phyloP scores from a whole-genome alignment of 2,888 invertebrate genomes.

The Spodoptera exigua region DNA sequence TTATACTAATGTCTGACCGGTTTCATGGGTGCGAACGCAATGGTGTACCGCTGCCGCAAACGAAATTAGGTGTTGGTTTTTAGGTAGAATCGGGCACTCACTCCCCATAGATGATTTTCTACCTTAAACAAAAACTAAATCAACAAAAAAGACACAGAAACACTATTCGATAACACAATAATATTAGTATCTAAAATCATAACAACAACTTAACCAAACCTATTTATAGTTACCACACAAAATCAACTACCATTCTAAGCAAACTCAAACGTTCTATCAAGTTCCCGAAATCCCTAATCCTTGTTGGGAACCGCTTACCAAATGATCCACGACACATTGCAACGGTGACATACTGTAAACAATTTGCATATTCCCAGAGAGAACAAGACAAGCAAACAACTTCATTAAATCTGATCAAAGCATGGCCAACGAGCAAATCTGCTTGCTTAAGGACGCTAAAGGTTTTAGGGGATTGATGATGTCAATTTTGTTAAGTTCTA shows the following conservation, averaged over 20 bases:
- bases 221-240: no score
- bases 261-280: slow-evolving; percentile 1
- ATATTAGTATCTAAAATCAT: neutral
- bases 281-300: slow-evolving; percentile 18
- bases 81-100: no score
- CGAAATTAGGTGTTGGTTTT: no score
- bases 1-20: no score
- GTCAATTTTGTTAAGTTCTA: neutral
- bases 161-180: no score
- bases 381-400: slow-evolving; percentile 47
- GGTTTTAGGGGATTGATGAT: neutral
- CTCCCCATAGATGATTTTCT: no score
- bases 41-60: no score
- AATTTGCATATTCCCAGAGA: slow-evolving; percentile 52
- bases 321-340: slow-evolving; percentile 38
- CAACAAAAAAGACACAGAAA: no score
- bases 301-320: slow-evolving; percentile 20
- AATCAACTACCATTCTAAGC: neutral
- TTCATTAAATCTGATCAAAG: slow-evolving; percentile 54
- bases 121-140: no score
- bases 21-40: no score
- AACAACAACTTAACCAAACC: no score
- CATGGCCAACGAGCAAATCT: slow-evolving; percentile 40
- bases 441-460: slow-evolving; percentile 31
- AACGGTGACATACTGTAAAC: slow-evolving; percentile 39